These are phyloP conservation scores for Tipula lateralis DNA, from an alignment of 2,888 invertebrate genomes.

Conservation along the genomic window DNA sequence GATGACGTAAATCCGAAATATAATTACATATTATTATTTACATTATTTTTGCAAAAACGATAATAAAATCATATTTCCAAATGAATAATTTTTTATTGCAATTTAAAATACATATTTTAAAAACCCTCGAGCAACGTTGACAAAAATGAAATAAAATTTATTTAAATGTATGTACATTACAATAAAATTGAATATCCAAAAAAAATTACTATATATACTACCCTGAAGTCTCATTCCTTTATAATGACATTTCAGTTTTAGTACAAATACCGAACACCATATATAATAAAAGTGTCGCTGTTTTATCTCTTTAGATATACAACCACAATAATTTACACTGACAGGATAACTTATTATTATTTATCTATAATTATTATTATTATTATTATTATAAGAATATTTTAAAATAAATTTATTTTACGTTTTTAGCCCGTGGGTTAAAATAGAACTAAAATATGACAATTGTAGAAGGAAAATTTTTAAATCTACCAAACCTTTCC, in stretches of 20 bases:
- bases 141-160: background rate
- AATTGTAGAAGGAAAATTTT: background rate
- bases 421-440: background rate
- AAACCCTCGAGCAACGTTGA: background rate
- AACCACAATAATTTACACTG: background rate
- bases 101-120: background rate
- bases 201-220: background rate
- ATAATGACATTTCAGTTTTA: background rate
- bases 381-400: background rate
- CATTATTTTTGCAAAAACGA: background rate
- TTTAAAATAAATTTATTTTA: background rate
- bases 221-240: background rate
- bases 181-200: background rate
- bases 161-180: background rate
- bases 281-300: background rate
- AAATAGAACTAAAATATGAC: background rate
- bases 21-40: background rate
- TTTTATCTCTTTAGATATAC: background rate
- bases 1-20: background rate
- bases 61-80: background rate
- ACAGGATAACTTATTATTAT: conserved; percentile 4
- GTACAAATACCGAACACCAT: background rate
- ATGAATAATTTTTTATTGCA: background rate
- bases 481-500: background rate
- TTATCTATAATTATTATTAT: background rate